Conservation (phyloP, 2,113 vertebrate genomes). For the Toxotes chatareus region DNA sequence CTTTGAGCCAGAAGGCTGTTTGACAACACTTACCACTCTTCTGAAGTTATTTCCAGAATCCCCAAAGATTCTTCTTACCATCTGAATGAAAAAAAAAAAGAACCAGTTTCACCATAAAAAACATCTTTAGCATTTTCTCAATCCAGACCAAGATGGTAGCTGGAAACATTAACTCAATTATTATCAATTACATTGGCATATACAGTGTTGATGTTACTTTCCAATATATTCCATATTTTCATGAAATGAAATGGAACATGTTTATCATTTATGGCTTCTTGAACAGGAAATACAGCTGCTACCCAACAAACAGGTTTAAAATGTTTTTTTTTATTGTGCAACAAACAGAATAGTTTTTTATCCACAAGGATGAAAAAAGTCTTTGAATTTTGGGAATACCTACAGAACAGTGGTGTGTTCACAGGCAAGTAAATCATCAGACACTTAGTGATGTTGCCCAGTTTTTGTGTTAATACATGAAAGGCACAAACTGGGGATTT, state of each 20-base stretch:
- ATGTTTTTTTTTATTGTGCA: neutral
- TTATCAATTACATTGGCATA: no score
- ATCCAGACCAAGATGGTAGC: neutral
- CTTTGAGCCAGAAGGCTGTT: neutral
- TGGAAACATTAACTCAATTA: neutral
- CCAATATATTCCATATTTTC: no score
- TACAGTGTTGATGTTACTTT: no score
- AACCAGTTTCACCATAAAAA: neutral
- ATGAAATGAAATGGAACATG: no score
- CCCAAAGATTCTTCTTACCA: neutral
- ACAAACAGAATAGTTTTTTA: slow-evolving; percentile 13
- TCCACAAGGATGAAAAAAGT: neutral
- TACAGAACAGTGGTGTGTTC: slow-evolving; percentile 4
- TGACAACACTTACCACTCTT: neutral
- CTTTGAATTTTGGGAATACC: slow-evolving; percentile 29
- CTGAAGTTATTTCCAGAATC: neutral
- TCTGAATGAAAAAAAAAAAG: neutral
- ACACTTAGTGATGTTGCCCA: neutral
- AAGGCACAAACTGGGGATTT: neutral
- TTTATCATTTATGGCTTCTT: neutral
- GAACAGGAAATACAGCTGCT: no score
- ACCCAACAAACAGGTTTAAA: no score
- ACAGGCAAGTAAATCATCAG: neutral
- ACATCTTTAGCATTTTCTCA: neutral
- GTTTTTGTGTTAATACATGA: neutral